These are phyloP conservation scores for Adelges cooleyi DNA, from an alignment of 1,140 invertebrate genomes.

Conservation along the genomic window DNA sequence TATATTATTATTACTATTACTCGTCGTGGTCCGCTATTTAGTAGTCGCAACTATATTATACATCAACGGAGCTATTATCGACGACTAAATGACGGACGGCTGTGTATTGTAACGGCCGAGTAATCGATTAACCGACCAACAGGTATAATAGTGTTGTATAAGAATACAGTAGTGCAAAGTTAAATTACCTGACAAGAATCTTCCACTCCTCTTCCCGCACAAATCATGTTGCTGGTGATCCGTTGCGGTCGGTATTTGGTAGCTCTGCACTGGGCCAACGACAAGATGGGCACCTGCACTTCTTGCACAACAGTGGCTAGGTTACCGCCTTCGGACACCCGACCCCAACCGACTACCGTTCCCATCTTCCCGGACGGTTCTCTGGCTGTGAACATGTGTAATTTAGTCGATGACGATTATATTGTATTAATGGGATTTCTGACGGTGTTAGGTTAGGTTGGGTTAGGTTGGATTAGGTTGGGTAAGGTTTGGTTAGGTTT, in stretches of 20 bases:
- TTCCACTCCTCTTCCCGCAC: slow-evolving; percentile 60
- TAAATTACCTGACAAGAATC: slow-evolving; percentile 58
- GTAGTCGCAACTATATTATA: no score
- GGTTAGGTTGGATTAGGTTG: neutral
- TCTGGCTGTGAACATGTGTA: slow-evolving; percentile 44
- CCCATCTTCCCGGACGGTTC: slow-evolving; percentile 63
- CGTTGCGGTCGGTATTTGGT: slow-evolving; percentile 68
- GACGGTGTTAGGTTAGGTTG: neutral
- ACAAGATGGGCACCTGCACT: slow-evolving; percentile 71
- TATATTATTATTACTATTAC: no score
- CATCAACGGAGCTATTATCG: no score
- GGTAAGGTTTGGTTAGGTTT: neutral
- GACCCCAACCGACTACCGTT: slow-evolving; percentile 71
- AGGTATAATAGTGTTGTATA: no score
- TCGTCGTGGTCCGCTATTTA: no score
- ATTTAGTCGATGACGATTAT: slow-evolving; percentile 22
- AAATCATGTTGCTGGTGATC: slow-evolving; percentile 69
- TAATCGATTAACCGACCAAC: no score
- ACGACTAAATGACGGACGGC: no score
- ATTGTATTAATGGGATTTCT: neutral
- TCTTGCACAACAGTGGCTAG: slow-evolving; percentile 68
- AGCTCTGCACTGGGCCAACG: slow-evolving; percentile 58
- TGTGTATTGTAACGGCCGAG: no score
- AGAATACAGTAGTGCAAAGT: neutral
- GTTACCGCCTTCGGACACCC: slow-evolving; percentile 64